Percentiles rank a stretch among this genome's conserved stretches.
These are phyloP conservation scores for Polyodon spathula DNA, from an alignment of 2,113 vertebrate species.

Conservation along the genomic window DNA sequence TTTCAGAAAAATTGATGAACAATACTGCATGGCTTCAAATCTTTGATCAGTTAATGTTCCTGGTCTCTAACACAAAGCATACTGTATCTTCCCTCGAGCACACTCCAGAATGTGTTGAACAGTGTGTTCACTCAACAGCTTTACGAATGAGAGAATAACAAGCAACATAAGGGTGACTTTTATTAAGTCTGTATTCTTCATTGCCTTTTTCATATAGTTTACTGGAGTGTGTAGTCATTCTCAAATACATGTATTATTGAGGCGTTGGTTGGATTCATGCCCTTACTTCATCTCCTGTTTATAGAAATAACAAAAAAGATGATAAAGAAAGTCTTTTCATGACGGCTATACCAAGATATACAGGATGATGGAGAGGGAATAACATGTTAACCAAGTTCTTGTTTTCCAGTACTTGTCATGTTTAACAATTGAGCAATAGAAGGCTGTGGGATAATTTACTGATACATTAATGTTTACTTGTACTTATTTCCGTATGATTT, in stretches of 20 bases:
- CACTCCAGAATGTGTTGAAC: no score
- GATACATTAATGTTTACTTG: no score
- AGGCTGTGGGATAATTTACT: no score
- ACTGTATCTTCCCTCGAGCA: no score
- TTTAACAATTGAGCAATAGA: no score
- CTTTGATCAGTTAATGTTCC: no score
- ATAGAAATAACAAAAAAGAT: neutral
- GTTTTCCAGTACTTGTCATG: neutral
- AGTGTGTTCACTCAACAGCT: neutral
- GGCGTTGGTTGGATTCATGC: neutral
- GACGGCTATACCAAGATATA: neutral
- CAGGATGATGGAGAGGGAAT: slow-evolving; percentile 1
- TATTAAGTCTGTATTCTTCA: slow-evolving; percentile 8
- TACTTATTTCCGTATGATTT: no score
- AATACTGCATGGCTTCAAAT: no score
- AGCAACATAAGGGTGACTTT: slow-evolving; percentile 1
- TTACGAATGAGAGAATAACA: neutral
- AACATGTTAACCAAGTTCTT: neutral
- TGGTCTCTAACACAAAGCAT: no score
- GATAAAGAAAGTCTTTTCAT: neutral
- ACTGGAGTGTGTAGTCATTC: neutral
- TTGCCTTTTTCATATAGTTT: slow-evolving; percentile 4
- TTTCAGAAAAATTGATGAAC: no score
- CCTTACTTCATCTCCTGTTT: slow-evolving; percentile 12
- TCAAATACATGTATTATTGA: neutral